Evolutionary conservation across 1,140 invertebrate species (phyloP).

Genomic region (Druon quercuslanigerum): DNA sequence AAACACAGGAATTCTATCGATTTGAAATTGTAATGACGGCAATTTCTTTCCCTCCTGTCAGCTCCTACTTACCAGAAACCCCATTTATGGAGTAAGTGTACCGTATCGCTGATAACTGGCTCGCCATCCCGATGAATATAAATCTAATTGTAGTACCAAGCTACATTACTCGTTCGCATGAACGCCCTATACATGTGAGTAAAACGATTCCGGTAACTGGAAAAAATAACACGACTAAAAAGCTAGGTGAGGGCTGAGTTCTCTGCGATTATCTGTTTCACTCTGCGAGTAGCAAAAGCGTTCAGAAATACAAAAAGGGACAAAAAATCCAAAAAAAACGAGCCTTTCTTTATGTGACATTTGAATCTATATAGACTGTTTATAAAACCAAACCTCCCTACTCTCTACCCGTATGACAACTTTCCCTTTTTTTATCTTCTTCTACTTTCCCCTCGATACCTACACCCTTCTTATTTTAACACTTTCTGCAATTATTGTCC

Average conservation of each 20-base stretch:
- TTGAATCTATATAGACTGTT: no score
- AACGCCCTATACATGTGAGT: neutral
- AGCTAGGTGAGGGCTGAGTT: neutral
- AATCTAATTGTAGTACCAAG: slow-evolving; percentile 36
- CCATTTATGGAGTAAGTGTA: slow-evolving; percentile 44
- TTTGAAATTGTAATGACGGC: slow-evolving; percentile 46
- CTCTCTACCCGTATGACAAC: no score
- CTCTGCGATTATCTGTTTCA: neutral
- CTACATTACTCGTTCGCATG: neutral
- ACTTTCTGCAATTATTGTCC: no score
- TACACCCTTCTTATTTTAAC: no score
- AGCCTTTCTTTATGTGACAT: no score
- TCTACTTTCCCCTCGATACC: no score
- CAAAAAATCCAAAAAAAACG: no score
- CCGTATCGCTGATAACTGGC: slow-evolving; percentile 42
- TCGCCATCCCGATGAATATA: slow-evolving; percentile 43
- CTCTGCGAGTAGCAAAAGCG: neutral
- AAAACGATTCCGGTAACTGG: neutral
- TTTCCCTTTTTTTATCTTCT: no score
- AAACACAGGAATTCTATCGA: slow-evolving; percentile 41
- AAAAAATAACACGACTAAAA: neutral
- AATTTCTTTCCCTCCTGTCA: slow-evolving; percentile 31
- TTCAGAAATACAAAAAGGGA: no score
- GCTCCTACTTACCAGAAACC: slow-evolving; percentile 35
- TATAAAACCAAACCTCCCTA: no score